Evolutionary conservation across 2,888 invertebrate genomes (phyloP).

Genomic region (Cephus sareptanus): DNA sequence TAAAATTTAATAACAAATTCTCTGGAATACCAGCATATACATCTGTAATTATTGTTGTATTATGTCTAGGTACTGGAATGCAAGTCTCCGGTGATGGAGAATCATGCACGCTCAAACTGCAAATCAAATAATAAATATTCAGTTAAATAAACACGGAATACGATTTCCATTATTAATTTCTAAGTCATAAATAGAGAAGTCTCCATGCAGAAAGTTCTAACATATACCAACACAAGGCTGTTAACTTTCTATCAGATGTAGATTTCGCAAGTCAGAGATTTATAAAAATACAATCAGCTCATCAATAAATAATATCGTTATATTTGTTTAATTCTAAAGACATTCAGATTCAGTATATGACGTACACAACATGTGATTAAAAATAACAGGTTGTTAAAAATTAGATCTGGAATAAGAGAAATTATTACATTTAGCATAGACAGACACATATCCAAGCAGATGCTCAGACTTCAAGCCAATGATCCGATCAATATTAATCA

Average conservation of each 20-base stretch:
- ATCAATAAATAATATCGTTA: background rate
- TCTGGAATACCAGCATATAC: slow-evolving; percentile 94
- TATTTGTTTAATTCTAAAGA: background rate
- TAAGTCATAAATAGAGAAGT: background rate
- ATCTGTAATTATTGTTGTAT: slow-evolving; percentile 72
- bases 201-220: background rate
- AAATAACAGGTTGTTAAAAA: slow-evolving; percentile 20
- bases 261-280: background rate
- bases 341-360: background rate
- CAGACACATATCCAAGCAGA: slow-evolving; percentile 12
- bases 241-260: background rate
- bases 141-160: background rate
- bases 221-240: background rate
- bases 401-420: slow-evolving; percentile 35
- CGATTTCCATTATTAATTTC: background rate
- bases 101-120: background rate
- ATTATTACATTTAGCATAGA: background rate
- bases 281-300: background rate
- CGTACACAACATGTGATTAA: background rate
- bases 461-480: slow-evolving; percentile 1
- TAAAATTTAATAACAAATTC: slow-evolving; percentile 85
- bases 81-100: slow-evolving; percentile 50
- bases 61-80: slow-evolving; percentile 40
- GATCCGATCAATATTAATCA: background rate
- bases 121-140: background rate